Base-by-base conservation (phyloP, 2,888 invertebrate species). In the Agrochola lota region DNA sequence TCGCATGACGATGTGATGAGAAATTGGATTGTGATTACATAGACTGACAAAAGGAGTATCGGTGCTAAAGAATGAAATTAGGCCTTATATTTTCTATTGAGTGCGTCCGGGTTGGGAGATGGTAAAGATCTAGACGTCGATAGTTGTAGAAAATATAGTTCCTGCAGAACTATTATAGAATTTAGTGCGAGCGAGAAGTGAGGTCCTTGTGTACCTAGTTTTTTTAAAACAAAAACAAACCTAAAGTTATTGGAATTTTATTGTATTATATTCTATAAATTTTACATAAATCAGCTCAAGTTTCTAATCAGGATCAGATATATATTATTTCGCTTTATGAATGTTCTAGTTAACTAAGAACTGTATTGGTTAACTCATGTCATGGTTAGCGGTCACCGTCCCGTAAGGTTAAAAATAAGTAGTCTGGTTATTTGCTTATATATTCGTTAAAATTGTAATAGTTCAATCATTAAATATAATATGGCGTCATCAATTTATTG, bases 21-120 rank as follows among this genome's bases (percentile, higher is more conserved):
- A 82, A 84, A 77, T 73, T 73, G 85, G 87, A 87, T 88, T 91
- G 91, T 92, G 91, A 92, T 92, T 84, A 87, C 73, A 87, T 87
- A 92, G 94, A 93, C 93, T 93, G 93, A 93, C 85, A 85, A 85
- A 84, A 76, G 71, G 86, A 85, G 83, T 80, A 71, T 85, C 81
- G 93, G 92, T 92, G 92, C 92, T 92, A 91, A 83, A 76, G 71
- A 72, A 85, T 79, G 76, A 79, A 84, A 83, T 80, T 86, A 83
- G 85, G 81, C 90, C 88, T 89, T 90, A 87, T 90, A 86, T 88
- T 87, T 85, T 75, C 78, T 85, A 78, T 85, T 82, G 80, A 80
- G 17, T 72, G 63, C 63, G 67, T 55, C 40, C 43, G 59, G 85
- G 69, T 52, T 46, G 63, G 62, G 49, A 74, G 73, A 71, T 78